Evolutionary conservation across 1,140 invertebrate species (phyloP).

Genomic region (Sweltsa coloradensis): DNA sequence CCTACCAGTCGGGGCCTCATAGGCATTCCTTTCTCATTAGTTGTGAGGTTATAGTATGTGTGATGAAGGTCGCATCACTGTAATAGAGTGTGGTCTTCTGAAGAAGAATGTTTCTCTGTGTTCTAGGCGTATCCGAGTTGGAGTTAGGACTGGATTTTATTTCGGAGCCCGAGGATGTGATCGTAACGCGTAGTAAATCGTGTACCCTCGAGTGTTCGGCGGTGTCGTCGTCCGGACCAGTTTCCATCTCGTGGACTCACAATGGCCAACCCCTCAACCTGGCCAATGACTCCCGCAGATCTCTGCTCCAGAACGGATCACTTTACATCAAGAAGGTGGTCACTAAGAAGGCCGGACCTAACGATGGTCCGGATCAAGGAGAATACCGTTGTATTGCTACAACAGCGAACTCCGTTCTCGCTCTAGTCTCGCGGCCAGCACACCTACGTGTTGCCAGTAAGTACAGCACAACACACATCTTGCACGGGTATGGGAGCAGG

Average conservation of each 20-base stretch:
- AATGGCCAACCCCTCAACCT: slow-evolving; percentile 15
- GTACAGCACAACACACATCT: slow-evolving; percentile 16
- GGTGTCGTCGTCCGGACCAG: slow-evolving; percentile 15
- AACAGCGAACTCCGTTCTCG: slow-evolving; percentile 25
- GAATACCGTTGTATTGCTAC: slow-evolving; percentile 29
- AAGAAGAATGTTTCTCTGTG: too few relatives aligned
- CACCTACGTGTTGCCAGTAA: slow-evolving; percentile 29
- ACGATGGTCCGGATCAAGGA: slow-evolving; percentile 27
- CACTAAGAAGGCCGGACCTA: background rate
- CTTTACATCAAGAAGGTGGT: slow-evolving; percentile 25
- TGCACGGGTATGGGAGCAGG: too few relatives aligned
- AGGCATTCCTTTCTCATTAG: too few relatives aligned
- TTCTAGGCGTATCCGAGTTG: slow-evolving; percentile 11
- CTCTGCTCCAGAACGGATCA: slow-evolving; percentile 27
- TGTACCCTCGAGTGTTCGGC: slow-evolving; percentile 18
- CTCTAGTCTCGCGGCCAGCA: slow-evolving; percentile 28
- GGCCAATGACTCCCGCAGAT: slow-evolving; percentile 13
- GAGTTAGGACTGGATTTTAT: slow-evolving; percentile 15
- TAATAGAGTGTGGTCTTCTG: too few relatives aligned
- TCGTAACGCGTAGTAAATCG: slow-evolving; percentile 18
- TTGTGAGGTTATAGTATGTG: too few relatives aligned
- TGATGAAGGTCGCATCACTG: too few relatives aligned
- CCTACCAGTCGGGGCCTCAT: too few relatives aligned
- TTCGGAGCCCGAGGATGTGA: slow-evolving; percentile 18
- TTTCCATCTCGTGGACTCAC: slow-evolving; percentile 20